Evolutionary conservation across 2,888 invertebrate genomes (phyloP), one percentile per base, ranked within the genome.

Genomic region (Syrphus vitripennis): DNA sequence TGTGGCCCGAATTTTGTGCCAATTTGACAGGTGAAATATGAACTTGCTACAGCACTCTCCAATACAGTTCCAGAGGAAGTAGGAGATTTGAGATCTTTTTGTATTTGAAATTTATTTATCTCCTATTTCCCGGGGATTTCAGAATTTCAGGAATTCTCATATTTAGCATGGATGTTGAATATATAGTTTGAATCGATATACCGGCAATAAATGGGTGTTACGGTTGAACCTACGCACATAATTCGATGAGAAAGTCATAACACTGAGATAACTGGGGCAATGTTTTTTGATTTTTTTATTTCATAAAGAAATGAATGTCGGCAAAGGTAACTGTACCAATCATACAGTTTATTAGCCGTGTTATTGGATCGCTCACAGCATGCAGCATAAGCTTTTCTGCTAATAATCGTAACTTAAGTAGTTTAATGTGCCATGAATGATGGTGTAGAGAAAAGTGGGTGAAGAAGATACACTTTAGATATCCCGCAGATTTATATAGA

Each of bases 11-110:
- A 82, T 78, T 77, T 70, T 57, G 67, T 57, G 77, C 86, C 82
- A 86, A 86, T 86, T 81, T 81, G 81, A 70, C 77, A 81, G 86
- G 81, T 86, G 86, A 82, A 86, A 86, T 78, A 82, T 86, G 86
- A 86, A 77, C 80, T 71, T 53, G 42, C 24, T 50, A 45, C 45
- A 1, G 14, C 24, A 50, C 24, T 6, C 7, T 4, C 1, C 48
- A 48, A 50, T 7, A 3, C 14, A 21, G 14, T 9, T 24, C 24
- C 6, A 76, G 24, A 71, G 83, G 76, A 67, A 80, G 72, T 80
- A 42, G 55, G 57, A 75, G 53, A 79, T 74, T 81, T 65, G 21
- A 24, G 50, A 67, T 29, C 16, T 45, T 31, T 48, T 48, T 21
- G 19, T 50, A 34, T 50, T 37, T 50, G 34, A 31, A 50, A 34